Base-by-base conservation (phyloP, 2,888 invertebrate species). In the Dryomyza anilis region DNA sequence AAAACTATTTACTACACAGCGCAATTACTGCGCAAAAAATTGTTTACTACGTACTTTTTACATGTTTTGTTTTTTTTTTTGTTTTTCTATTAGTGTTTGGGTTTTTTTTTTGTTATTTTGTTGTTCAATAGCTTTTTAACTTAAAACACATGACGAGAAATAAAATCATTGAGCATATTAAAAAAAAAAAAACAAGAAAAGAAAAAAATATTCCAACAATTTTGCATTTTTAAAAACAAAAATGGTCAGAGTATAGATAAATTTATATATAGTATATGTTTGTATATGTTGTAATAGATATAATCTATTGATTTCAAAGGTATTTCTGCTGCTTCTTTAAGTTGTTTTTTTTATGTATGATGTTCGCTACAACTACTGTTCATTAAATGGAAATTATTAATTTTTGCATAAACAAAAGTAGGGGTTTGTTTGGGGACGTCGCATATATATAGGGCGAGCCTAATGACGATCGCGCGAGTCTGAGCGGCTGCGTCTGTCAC, bases 401-500 rank as follows among this genome's bases (percentile, higher is more conserved):
- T 43, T 27, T 59, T 46, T 30, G n/a, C 48, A 60, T 45, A 46
- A 25, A 59, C 33, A 60, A 36, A 48, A 30, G 30, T 14, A 29
- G 39, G 33, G 56, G 36, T 48, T 27, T 39, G 46, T 70, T 77
- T 83, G n/a, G n/a, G n/a, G n/a, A n/a, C n/a, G n/a, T n/a, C n/a
- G n/a, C n/a, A n/a, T n/a, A n/a, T n/a, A n/a, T n/a, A n/a, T n/a
- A n/a, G n/a, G n/a, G n/a, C n/a, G n/a, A n/a, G n/a, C n/a, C n/a
- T n/a, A 87, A 75, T 86, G 86, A 63, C 87, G 85, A 77, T 87
- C 87, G 71, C 87, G 83, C 25, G 87, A 87, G 74, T 86, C 86
- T 59, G 86, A 86, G 71, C 87, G 85, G 78, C 86, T 86, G 70
- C 86, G 83, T 71, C 86, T 84, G 75, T 87, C 86, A 67, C 86